Conservation (phyloP, 1,140 invertebrate genomes). For the Aradophagus sp. region DNA sequence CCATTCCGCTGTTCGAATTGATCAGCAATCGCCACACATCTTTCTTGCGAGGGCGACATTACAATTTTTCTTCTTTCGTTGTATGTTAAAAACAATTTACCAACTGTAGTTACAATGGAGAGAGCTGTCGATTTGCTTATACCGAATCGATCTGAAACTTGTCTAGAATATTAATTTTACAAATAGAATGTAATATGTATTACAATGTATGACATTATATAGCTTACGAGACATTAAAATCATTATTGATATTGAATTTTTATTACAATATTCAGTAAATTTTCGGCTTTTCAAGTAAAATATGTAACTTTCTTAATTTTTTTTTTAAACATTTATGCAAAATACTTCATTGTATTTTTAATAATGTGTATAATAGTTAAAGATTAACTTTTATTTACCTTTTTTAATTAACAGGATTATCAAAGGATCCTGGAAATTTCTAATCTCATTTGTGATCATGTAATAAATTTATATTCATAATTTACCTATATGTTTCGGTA, state of each 20-base stretch:
- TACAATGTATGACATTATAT: background rate
- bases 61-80: conserved; percentile 16
- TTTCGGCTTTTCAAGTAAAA: too few species aligned
- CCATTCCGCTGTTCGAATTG: too few species aligned
- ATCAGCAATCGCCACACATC: conserved; percentile 4
- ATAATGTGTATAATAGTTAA: too few species aligned
- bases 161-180: conserved; percentile 16
- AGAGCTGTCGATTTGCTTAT: conserved; percentile 25
- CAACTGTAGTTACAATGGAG: conserved; percentile 15
- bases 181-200: conserved; percentile 10
- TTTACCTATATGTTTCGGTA: conserved; percentile 23
- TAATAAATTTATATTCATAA: conserved; percentile 5
- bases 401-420: too few species aligned
- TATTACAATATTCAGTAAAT: too few species aligned
- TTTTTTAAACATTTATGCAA: too few species aligned
- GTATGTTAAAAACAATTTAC: conserved; percentile 17
- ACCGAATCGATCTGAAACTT: conserved; percentile 16
- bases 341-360: too few species aligned
- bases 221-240: too few species aligned
- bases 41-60: conserved; percentile 12
- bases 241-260: too few species aligned
- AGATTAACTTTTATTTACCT: too few species aligned
- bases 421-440: too few species aligned
- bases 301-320: too few species aligned
- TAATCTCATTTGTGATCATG: background rate